Conservation (phyloP, 1,140 invertebrate species). For the Luehdorfia chinensis region DNA sequence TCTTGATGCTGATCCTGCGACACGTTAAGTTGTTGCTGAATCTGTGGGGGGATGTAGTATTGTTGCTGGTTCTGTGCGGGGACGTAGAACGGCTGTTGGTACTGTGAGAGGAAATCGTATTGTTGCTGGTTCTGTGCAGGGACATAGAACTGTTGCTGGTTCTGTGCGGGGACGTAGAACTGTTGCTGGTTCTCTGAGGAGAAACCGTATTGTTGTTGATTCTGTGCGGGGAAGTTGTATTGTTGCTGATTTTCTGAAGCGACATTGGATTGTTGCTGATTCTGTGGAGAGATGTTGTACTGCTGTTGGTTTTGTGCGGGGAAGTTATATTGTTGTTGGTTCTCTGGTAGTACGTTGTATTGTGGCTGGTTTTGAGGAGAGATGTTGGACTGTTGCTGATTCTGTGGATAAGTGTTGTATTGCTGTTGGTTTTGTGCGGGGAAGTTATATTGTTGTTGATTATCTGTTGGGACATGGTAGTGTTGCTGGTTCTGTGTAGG, state of each 20-base stretch:
- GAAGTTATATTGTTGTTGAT: neutral
- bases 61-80: neutral
- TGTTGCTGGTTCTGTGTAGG: constrained; percentile 28
- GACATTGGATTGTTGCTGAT: constrained; percentile 25
- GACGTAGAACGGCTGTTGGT: neutral
- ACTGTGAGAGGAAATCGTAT: constrained; percentile 34
- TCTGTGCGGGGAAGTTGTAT: constrained; percentile 21
- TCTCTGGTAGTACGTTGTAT: neutral
- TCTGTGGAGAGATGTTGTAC: constrained; percentile 41
- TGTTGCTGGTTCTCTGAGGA: constrained; percentile 27
- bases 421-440: neutral
- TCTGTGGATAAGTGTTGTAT: neutral
- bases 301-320: constrained; percentile 28
- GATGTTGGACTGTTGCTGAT: neutral
- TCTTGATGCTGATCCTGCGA: constrained; percentile 1
- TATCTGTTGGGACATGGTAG: neutral
- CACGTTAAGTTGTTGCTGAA: neutral
- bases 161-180: neutral
- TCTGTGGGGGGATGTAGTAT: neutral
- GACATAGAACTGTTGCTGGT: constrained; percentile 1
- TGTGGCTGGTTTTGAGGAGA: neutral
- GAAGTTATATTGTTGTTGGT: neutral
- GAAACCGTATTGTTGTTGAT: constrained; percentile 35
- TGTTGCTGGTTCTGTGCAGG: constrained; percentile 29
- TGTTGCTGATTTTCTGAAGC: constrained; percentile 28